phyloP scores from a whole-genome alignment of 2,888 invertebrate species.

The Muscina levida region DNA sequence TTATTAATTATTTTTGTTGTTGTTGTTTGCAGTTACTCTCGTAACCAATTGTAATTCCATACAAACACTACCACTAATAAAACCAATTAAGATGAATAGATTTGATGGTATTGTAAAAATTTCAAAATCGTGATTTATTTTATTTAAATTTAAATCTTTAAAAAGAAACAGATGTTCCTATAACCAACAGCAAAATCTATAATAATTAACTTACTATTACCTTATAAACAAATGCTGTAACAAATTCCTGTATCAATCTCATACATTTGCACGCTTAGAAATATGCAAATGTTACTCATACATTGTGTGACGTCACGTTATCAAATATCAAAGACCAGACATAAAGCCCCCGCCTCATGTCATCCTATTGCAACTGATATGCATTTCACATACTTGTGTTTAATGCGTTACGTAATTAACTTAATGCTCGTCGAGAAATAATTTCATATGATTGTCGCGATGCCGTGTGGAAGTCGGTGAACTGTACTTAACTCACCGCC shows the following conservation, averaged over 20 bases:
- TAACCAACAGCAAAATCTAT: background rate
- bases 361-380: background rate
- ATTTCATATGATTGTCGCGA: slow-evolving; percentile 35
- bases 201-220: slow-evolving; percentile 7
- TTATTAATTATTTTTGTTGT: slow-evolving; percentile 9
- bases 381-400: background rate
- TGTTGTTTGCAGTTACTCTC: no score
- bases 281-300: slow-evolving; percentile 17
- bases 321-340: background rate
- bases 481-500: background rate
- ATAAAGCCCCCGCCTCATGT: background rate
- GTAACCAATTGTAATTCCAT: no score
- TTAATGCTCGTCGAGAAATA: background rate
- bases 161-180: slow-evolving; percentile 17
- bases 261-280: background rate
- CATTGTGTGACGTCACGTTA: slow-evolving; percentile 7
- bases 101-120: background rate
- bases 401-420: background rate
- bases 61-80: slow-evolving; percentile 17
- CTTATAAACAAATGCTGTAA: background rate
- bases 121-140: slow-evolving; percentile 40
- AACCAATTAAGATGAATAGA: slow-evolving; percentile 34
- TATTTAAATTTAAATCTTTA: slow-evolving; percentile 37
- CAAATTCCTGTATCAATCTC: background rate
- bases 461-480: background rate